These are phyloP conservation scores for Syngnathus typhle DNA, from an alignment of 2,113 vertebrate genomes.

Conservation along the genomic window DNA sequence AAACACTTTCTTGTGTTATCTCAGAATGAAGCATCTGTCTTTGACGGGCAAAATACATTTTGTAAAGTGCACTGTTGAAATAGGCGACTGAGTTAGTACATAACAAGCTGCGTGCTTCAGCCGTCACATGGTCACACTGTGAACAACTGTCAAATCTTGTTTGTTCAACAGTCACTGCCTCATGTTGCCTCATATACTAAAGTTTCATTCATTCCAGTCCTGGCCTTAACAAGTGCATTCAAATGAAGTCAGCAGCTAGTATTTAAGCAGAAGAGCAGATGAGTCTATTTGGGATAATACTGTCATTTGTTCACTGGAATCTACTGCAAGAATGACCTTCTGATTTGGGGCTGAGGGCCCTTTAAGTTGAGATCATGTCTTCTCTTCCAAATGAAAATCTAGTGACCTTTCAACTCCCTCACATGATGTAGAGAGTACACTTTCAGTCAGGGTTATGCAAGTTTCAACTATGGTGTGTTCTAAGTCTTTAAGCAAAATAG, in stretches of 20 bases:
- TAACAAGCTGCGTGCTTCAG: not conserved
- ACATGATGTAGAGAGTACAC: not conserved
- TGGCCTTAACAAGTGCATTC: not conserved
- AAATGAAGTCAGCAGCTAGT: not conserved
- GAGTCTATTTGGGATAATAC: not conserved
- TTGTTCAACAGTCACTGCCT: not conserved
- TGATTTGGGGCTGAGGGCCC: too few species aligned
- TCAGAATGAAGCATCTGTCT: not conserved
- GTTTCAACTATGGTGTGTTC: slow-evolving; percentile 9
- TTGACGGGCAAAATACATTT: not conserved
- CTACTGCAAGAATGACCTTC: too few species aligned
- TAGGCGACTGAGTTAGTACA: not conserved
- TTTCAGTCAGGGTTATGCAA: slow-evolving; percentile 9
- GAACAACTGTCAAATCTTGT: not conserved
- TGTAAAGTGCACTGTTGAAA: not conserved
- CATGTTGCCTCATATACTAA: not conserved
- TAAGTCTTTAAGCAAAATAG: slow-evolving; percentile 48
- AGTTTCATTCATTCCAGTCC: not conserved
- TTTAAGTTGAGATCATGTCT: not conserved
- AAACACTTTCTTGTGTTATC: not conserved
- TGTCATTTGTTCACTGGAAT: too few species aligned
- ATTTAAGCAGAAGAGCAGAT: not conserved
- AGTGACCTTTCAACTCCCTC: not conserved
- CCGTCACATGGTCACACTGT: not conserved
- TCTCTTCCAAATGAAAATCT: not conserved